Evolutionary conservation across 2,888 invertebrate genomes (phyloP).

Genomic region (Latrodectus hesperus): DNA sequence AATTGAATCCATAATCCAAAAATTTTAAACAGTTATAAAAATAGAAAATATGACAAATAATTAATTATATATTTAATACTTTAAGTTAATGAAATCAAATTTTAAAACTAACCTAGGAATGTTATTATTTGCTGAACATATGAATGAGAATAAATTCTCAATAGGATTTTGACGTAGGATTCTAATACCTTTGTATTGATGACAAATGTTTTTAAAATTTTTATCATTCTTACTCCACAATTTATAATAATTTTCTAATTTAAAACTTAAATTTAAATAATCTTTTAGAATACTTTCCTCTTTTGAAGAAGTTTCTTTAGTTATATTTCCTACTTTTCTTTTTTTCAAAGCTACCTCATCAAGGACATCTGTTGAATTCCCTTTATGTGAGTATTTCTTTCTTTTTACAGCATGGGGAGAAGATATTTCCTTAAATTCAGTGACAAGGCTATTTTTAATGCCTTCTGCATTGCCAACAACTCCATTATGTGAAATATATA

Average conservation of each 20-base stretch:
- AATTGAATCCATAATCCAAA: too few species aligned
- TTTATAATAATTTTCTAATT: constrained; percentile 82
- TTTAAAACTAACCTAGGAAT: constrained; percentile 82
- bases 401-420: constrained; percentile 47
- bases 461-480: not conserved
- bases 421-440: not conserved
- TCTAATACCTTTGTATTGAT: constrained; percentile 86
- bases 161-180: constrained; percentile 91
- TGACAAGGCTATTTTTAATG: constrained; percentile 27
- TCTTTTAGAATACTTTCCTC: constrained; percentile 78
- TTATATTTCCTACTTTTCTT: not conserved
- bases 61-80: not conserved
- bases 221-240: constrained; percentile 85
- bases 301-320: constrained; percentile 12
- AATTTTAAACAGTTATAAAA: too few species aligned
- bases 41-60: not conserved
- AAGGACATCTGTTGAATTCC: not conserved
- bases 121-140: constrained; percentile 98
- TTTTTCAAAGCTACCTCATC: not conserved
- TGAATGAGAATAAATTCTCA: constrained; percentile 95
- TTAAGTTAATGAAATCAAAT: not conserved
- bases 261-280: constrained; percentile 86
- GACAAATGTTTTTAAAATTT: constrained; percentile 82
- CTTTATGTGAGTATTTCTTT: not conserved
- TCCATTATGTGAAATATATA: constrained; percentile 37